Conservation (phyloP, 2,888 invertebrate genomes). For the Rhamphomyia laevipes region DNA sequence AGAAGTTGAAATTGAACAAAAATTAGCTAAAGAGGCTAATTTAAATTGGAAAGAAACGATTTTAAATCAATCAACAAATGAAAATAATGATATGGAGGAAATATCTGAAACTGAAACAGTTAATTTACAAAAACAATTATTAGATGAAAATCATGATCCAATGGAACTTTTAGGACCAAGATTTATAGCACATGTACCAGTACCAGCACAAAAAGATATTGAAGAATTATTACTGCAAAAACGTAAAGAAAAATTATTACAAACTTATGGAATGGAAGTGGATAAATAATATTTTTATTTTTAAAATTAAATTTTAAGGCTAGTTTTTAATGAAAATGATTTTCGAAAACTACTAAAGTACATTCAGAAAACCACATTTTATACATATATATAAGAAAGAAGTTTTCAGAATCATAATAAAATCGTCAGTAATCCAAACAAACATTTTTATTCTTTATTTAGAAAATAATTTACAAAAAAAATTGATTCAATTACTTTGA, state of each 20-base stretch:
- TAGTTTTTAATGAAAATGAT: too few species aligned
- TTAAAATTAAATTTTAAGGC: too few species aligned
- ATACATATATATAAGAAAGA: too few species aligned
- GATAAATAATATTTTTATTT: constrained; percentile 19
- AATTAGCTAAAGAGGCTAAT: constrained; percentile 48
- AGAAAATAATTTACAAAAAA: too few species aligned
- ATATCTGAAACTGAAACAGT: constrained; percentile 21
- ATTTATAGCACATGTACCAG: constrained; percentile 77
- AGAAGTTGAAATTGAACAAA: constrained; percentile 69
- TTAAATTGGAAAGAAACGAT: constrained; percentile 60
- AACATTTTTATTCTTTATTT: too few species aligned
- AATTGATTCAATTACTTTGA: too few species aligned
- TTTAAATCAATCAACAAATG: constrained; percentile 44
- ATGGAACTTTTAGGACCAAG: constrained; percentile 40
- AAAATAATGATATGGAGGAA: constrained; percentile 56
- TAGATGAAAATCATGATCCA: constrained; percentile 21
- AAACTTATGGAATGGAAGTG: constrained; percentile 60
- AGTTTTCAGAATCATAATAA: too few species aligned
- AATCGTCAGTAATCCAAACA: too few species aligned
- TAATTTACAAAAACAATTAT: not conserved
- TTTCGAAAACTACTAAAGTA: too few species aligned
- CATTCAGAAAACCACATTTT: too few species aligned
- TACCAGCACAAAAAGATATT: constrained; percentile 89
- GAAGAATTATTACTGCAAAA: constrained; percentile 81
- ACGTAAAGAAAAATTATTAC: constrained; percentile 84